Evolutionary conservation across 2,113 vertebrate genomes (phyloP).

Genomic region (Platycercus adscitus): DNA sequence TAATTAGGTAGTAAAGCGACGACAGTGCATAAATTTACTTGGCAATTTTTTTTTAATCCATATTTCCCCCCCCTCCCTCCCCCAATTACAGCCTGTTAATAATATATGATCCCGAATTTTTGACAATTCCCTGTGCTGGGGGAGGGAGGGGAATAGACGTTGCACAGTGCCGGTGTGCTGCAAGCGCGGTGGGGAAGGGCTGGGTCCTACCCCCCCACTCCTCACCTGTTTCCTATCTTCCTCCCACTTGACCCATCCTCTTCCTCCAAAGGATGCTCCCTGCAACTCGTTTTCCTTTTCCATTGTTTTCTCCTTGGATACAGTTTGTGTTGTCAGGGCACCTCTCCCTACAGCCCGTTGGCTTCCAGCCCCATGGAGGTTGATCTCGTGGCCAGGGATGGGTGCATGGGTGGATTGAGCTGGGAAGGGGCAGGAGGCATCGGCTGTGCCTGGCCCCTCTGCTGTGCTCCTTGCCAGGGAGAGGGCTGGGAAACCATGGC

Average conservation of each 20-base stretch:
- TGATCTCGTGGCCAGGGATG: not conserved
- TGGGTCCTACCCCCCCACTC: not conserved
- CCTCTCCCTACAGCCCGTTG: not conserved
- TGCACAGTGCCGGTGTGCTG: rapidly evolving
- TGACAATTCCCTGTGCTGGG: not conserved
- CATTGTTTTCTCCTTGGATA: not conserved
- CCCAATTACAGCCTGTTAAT: not conserved
- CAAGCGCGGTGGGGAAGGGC: not conserved
- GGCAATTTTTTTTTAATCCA: slow-evolving; percentile 38
- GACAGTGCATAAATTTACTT: slow-evolving; percentile 68
- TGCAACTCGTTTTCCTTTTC: not conserved
- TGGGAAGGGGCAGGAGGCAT: slow-evolving; percentile 50
- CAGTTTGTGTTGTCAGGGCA: not conserved
- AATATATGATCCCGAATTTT: slow-evolving; percentile 4
- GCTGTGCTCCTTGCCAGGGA: not conserved
- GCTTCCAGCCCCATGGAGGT: not conserved
- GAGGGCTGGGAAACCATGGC: not conserved
- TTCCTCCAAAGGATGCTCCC: not conserved
- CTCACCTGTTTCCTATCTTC: not conserved
- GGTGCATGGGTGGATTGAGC: not conserved
- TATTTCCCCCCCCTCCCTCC: not conserved
- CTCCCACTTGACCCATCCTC: not conserved
- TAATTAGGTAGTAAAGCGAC: slow-evolving; percentile 80
- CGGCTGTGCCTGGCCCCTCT: not conserved
- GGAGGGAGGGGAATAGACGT: not conserved